phyloP scores from a whole-genome alignment of 2,797 vertebrate species.

The Cetoscarus ocellatus region DNA sequence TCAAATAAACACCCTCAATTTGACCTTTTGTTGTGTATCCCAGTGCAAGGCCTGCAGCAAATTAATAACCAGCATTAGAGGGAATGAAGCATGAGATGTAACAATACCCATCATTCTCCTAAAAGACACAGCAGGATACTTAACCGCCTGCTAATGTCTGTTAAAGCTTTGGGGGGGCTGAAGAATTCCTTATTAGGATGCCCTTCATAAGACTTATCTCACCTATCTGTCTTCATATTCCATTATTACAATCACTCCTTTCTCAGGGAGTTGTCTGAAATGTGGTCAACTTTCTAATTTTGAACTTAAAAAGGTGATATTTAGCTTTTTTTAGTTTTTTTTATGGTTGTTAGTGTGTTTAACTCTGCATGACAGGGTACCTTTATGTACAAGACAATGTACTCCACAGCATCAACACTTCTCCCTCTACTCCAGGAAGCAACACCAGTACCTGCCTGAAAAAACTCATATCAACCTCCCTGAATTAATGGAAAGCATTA shows the following conservation, averaged over 20 bases:
- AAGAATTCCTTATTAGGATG: slow-evolving; percentile 11
- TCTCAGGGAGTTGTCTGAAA: slow-evolving; percentile 7
- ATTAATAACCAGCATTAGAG: slow-evolving; percentile 21
- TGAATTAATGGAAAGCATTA: slow-evolving; percentile 56
- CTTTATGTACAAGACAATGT: no score
- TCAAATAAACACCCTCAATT: slow-evolving; percentile 1
- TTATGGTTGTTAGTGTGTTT: no score
- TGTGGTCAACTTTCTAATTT: no score
- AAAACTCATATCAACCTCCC: neutral
- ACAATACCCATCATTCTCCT: slow-evolving; percentile 21
- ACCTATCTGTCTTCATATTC: slow-evolving; percentile 28
- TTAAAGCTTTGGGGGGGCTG: slow-evolving; percentile 2
- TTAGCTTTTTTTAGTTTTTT: no score
- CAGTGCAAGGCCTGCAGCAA: neutral
- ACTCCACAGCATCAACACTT: no score
- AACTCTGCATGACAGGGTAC: no score
- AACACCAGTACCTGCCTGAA: no score
- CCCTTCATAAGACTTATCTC: slow-evolving; percentile 25
- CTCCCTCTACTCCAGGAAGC: no score
- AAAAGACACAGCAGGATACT: slow-evolving; percentile 19
- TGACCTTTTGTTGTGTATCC: slow-evolving; percentile 14
- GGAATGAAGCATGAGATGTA: slow-evolving; percentile 13
- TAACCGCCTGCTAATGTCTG: slow-evolving; percentile 15
- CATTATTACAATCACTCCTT: slow-evolving; percentile 24
- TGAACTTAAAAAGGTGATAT: no score